Conservation (phyloP, 2,113 vertebrate species). For the Antechinus stuartii region DNA sequence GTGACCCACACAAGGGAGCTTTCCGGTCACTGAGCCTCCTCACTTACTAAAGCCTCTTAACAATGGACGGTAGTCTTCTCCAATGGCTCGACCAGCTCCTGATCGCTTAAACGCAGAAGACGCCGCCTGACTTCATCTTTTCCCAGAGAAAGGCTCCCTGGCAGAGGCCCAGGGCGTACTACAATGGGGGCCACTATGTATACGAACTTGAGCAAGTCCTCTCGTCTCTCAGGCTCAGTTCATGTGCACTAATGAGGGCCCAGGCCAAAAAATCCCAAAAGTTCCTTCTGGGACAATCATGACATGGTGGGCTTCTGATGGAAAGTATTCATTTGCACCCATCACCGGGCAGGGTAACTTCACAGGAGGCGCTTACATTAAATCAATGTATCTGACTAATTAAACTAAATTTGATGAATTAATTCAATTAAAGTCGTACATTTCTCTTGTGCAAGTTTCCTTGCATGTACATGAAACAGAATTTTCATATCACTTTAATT, state of each 20-base stretch:
- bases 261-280: not conserved
- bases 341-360: not conserved
- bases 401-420: no score
- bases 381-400: no score
- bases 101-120: not conserved
- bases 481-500: not conserved
- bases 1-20: not conserved
- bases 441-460: not conserved
- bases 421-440: not conserved
- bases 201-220: not conserved
- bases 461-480: conserved; percentile 23
- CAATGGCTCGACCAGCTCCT: not conserved
- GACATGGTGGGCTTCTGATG: not conserved
- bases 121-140: not conserved
- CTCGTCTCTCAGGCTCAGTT: not conserved
- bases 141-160: not conserved
- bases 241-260: not conserved
- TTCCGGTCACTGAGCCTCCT: not conserved
- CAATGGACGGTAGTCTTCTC: not conserved
- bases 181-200: not conserved
- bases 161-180: not conserved
- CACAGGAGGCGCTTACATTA: not conserved
- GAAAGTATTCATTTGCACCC: not conserved
- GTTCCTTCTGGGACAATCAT: not conserved
- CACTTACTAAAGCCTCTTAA: not conserved